Evolutionary conservation across 2,888 invertebrate genomes (phyloP), one percentile per base, ranked within the genome.

Genomic region (Mythimna impura): DNA sequence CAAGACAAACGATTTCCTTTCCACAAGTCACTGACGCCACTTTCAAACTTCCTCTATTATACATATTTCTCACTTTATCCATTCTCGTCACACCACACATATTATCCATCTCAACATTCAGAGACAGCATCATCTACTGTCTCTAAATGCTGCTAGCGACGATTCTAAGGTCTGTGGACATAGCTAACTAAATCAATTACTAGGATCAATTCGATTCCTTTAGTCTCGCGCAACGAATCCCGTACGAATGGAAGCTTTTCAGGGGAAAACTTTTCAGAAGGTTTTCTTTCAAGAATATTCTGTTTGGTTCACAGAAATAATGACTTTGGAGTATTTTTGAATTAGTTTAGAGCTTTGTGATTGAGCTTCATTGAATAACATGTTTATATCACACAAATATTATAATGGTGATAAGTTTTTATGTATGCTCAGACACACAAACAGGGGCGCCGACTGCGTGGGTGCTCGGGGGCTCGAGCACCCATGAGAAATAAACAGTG

Each of bases 181-280:
- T 69, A 67, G 75, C 82, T 78, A 85, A 80, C 78, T 85, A 83
- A 85, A 85, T 85, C 82, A 85, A 84, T 82, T 83, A 85, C 81
- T 78, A 61, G 82, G 75, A 82, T 82, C 83, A 85, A 85, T 85
- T 82, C 76, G 63, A 82, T 85, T 85, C 66, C 78, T 78, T 85
- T 78, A 80, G 83, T 75, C 78, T 80, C 64, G 72, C 71, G 66
- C 72, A 78, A 65, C 70, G 76, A 73, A 73, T 72, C 76, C 72
- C 57, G 55, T 66, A 36, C 54, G 68, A 80, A 75, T 72, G 55
- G 78, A 76, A 82, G 82, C 71, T 80, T 82, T 84, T 75, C 73
- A 73, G 34, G 57, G 40, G 30, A 66, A 75, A 83, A 73, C 69
- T 80, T 80, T 78, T 71, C 61, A 40, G 30, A 55, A 69, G 58